Conservation (phyloP, 1,140 invertebrate genomes). For the Goniozus legneri region DNA sequence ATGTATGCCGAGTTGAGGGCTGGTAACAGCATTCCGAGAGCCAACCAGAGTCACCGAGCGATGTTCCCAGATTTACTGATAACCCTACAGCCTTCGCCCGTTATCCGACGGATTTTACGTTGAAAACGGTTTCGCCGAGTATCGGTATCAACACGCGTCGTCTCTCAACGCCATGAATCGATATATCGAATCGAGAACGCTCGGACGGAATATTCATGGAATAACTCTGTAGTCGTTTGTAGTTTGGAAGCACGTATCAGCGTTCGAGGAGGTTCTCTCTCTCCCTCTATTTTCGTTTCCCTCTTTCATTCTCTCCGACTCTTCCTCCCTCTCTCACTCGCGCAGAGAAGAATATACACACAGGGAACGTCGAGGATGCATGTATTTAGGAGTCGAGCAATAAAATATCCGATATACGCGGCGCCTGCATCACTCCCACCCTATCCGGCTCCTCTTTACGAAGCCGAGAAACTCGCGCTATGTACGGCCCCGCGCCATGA, state of each 20-base stretch:
- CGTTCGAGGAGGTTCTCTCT: background rate
- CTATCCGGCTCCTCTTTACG: too few relatives aligned
- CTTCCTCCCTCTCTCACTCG: too few relatives aligned
- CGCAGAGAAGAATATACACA: background rate
- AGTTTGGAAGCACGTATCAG: background rate
- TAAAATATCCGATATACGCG: background rate
- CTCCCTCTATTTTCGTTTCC: too few relatives aligned
- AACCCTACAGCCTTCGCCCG: background rate
- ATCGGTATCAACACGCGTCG: too few relatives aligned
- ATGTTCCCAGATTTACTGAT: background rate
- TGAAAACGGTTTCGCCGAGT: too few relatives aligned
- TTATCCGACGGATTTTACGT: background rate
- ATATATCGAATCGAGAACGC: background rate
- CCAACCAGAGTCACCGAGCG: background rate
- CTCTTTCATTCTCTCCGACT: too few relatives aligned
- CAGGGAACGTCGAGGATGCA: background rate
- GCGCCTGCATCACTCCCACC: too few relatives aligned
- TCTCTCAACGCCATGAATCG: background rate
- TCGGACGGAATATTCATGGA: background rate
- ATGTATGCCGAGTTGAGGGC: background rate
- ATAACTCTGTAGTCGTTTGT: background rate
- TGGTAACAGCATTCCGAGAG: background rate
- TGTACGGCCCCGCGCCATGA: too few relatives aligned
- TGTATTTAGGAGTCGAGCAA: background rate
- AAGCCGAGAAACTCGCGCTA: too few relatives aligned